Conservation (phyloP, 2,797 vertebrate species). For the Sebastes kiyomatsui region DNA sequence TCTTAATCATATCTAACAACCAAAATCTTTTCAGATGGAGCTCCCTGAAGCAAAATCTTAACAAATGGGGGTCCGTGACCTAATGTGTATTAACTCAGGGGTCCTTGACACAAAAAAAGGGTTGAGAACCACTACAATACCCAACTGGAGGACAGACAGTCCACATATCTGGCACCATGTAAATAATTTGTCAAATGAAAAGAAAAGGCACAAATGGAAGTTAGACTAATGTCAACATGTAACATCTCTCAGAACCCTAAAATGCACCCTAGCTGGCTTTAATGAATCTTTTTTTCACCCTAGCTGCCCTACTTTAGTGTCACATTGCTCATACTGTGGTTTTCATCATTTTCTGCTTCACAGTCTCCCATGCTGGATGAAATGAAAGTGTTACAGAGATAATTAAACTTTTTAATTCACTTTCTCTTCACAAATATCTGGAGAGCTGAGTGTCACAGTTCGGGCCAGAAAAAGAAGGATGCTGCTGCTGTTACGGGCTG, state of each 20-base stretch:
- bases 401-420: conserved; percentile 26
- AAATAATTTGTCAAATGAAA: too few relatives aligned
- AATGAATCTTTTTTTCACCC: not conserved
- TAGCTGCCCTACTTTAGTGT: not conserved
- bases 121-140: too few relatives aligned
- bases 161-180: too few relatives aligned
- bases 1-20: too few relatives aligned
- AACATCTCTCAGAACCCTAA: not conserved
- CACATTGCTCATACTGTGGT: not conserved
- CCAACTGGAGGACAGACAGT: not conserved
- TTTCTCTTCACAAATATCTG: not conserved
- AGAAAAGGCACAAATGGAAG: too few relatives aligned
- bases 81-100: too few relatives aligned
- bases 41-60: too few relatives aligned
- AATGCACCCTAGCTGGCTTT: not conserved
- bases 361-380: not conserved
- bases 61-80: too few relatives aligned
- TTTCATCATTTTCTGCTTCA: not conserved
- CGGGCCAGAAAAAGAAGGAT: not conserved
- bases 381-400: conserved; percentile 15
- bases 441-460: not conserved
- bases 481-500: not conserved
- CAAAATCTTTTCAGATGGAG: too few relatives aligned
- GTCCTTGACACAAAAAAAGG: too few relatives aligned
- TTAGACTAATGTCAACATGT: not conserved